Percentiles rank a stretch among this genome's conserved stretches.
Conservation (phyloP, 2,888 invertebrate genomes). For the Cactoblastis cactorum region DNA sequence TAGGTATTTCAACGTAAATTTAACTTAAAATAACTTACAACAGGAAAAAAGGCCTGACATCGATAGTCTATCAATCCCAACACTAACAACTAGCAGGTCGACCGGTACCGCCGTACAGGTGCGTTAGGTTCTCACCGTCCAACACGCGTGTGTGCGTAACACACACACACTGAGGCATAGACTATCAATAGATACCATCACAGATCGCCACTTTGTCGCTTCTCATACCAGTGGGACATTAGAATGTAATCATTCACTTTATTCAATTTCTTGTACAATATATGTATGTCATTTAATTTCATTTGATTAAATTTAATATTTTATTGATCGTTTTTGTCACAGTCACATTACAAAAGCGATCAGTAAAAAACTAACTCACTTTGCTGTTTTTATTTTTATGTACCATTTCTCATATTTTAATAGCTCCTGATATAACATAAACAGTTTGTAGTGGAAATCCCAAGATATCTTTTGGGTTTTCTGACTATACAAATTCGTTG, state of each 20-base stretch:
- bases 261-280: background rate
- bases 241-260: conserved; percentile 22
- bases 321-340: too few species aligned
- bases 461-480: too few species aligned
- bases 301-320: too few species aligned
- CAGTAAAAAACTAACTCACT: too few species aligned
- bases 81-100: conserved; percentile 50
- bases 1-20: too few species aligned
- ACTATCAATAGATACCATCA: conserved; percentile 59
- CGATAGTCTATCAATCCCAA: conserved; percentile 23
- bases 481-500: too few species aligned
- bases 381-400: too few species aligned
- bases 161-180: conserved; percentile 44
- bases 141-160: conserved; percentile 30
- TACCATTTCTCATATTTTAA: too few species aligned
- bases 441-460: too few species aligned
- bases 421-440: too few species aligned
- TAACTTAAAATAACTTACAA: background rate
- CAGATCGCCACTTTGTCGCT: conserved; percentile 52
- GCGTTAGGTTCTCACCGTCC: conserved; percentile 68
- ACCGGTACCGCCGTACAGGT: conserved; percentile 75
- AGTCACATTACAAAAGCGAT: too few species aligned
- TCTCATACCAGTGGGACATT: conserved; percentile 25
- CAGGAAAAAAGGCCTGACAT: background rate
- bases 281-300: background rate